Base-by-base conservation (phyloP, 1,140 invertebrate genomes). In the Drosophila parabipectinata region DNA sequence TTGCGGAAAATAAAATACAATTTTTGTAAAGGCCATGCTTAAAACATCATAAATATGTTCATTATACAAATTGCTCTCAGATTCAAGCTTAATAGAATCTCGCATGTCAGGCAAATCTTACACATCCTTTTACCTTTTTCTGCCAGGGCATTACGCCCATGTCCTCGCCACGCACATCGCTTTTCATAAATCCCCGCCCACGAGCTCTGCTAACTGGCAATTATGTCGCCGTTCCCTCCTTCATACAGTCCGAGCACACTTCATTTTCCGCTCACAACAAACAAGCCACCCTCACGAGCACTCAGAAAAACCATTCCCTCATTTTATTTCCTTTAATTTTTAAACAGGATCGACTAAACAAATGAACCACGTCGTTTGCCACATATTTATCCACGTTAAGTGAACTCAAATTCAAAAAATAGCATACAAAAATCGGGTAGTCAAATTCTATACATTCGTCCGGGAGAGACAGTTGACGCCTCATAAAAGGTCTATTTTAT, bases 211-310 rank as follows among this genome's bases (percentile, higher is more conserved):
- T 55, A 67, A 61, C 74, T 54, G 45, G 78, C 60, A 81, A 72
- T 87, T 81, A 78, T 78, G 66, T 61, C 51, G 60, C 66, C 50
- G 32, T 50, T 53, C 54, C 68, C 56, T 68, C 67, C 44, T 66
- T 58, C 61, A 52, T 54, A 54, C 64, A 80, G 21, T 8, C 72
- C 39, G 41, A 66, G 62, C 59, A 57, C 79, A 72, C 79, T 84
- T 75, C 57, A 79, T 83, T 83, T 72, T 45, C 56, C 51, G 47
- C 69, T 59, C 55, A 77, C 67, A 63, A 63, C 61, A 74, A 48
- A 52, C 41, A 53, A 60, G 76, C 52, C 34, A 21, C 56, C 32
- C 39, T 34, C 26, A 44, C 15, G 9, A 48, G 47, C 47, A 48
- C 60, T 55, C 41, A 34, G 8, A 53, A 62, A n/a, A 39, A 61